A percentile compares a stretch with the other conserved stretches of the same genome.
These are phyloP conservation scores for Pseudanteris insignis DNA, from an alignment of 2,888 invertebrate species.

Conservation along the genomic window DNA sequence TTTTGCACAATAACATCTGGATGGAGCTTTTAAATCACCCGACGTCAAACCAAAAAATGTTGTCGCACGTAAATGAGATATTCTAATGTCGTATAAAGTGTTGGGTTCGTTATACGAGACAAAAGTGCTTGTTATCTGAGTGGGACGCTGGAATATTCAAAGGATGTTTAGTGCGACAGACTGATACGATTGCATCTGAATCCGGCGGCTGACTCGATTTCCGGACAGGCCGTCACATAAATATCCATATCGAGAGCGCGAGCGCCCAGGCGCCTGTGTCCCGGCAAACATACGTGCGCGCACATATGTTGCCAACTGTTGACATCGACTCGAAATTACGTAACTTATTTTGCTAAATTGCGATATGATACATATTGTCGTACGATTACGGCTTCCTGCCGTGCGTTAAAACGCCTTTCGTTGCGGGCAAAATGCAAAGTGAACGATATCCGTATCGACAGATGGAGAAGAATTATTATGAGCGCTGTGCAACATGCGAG, in stretches of 20 bases:
- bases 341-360: slow-evolving; percentile 36
- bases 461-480: slow-evolving; percentile 15
- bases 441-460: slow-evolving; percentile 7
- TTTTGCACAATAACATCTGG: no score
- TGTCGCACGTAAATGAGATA: slow-evolving; percentile 38
- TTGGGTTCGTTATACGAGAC: slow-evolving; percentile 28
- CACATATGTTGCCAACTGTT: slow-evolving; percentile 30
- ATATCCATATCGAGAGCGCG: slow-evolving; percentile 45
- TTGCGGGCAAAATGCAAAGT: slow-evolving; percentile 7
- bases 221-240: slow-evolving; percentile 47
- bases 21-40: no score
- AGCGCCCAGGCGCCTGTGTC: slow-evolving; percentile 17
- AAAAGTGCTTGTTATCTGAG: slow-evolving; percentile 44
- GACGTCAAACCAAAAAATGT: not conserved
- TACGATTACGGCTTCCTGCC: slow-evolving; percentile 11
- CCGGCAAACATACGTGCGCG: slow-evolving; percentile 7
- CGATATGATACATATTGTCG: slow-evolving; percentile 33
- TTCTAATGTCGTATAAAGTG: slow-evolving; percentile 36
- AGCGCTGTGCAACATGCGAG: not conserved
- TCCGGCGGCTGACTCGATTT: slow-evolving; percentile 44
- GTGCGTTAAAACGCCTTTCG: slow-evolving; percentile 5
- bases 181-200: slow-evolving; percentile 45
- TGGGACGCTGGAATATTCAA: slow-evolving; percentile 41
- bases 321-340: slow-evolving; percentile 30
- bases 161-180: slow-evolving; percentile 37